A percentile compares a stretch with the other conserved stretches of the same genome.
These are phyloP conservation scores for Triplophysa bombifrons DNA, from an alignment of 2,797 vertebrate species.

Conservation along the genomic window DNA sequence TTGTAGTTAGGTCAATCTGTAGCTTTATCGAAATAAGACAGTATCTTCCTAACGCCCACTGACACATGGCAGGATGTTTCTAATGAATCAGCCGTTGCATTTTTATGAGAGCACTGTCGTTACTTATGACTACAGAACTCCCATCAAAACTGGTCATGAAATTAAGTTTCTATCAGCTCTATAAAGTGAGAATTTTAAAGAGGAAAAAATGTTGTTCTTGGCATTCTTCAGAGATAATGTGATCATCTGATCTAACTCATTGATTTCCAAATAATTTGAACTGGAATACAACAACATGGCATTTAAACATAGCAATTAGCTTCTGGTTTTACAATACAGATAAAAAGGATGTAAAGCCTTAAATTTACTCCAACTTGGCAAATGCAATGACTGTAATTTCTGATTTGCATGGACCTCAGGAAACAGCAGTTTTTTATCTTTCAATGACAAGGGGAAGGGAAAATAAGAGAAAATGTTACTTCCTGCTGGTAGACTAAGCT, in stretches of 20 bases:
- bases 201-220: no score
- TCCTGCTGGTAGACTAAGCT: neutral
- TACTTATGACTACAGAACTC: neutral
- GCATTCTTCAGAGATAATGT: no score
- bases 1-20: neutral
- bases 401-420: conserved; percentile 18
- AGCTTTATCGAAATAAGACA: neutral
- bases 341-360: neutral
- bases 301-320: neutral
- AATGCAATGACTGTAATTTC: neutral
- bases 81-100: neutral
- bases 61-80: neutral
- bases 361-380: no score
- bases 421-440: neutral
- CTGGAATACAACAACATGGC: no score
- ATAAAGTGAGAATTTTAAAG: no score
- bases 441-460: neutral
- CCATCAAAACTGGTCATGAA: neutral
- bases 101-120: neutral
- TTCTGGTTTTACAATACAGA: neutral
- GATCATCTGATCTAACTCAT: no score
- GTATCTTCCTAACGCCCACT: neutral
- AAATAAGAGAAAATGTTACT: conserved; percentile 6
- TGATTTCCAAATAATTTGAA: no score
- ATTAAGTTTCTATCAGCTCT: no score